Percentiles rank a stretch among this genome's conserved stretches.
Evolutionary conservation across 2,888 invertebrate species (phyloP).

Genomic region (Nomada hirtipes): DNA sequence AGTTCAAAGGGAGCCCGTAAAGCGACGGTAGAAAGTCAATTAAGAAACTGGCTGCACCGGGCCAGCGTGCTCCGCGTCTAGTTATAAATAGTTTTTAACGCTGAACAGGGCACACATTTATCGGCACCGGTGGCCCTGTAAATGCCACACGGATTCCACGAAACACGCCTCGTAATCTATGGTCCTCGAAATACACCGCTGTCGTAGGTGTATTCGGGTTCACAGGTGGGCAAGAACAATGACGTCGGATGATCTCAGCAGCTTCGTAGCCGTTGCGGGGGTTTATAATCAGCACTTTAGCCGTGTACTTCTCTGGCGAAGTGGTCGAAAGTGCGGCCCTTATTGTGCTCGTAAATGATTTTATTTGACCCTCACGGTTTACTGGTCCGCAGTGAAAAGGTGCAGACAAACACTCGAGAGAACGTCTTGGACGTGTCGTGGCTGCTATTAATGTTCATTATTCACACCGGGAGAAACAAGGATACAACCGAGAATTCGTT

Average conservation of each 20-base stretch:
- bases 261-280: conserved; percentile 70
- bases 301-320: conserved; percentile 69
- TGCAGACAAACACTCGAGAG: conserved; percentile 60
- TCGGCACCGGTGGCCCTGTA: neutral
- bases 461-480: conserved; percentile 43
- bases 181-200: neutral
- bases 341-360: conserved; percentile 77
- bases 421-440: conserved; percentile 56
- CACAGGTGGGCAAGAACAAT: conserved; percentile 72
- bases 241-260: conserved; percentile 74
- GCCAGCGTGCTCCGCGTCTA: conserved; percentile 5
- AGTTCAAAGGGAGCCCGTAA: conserved; percentile 41
- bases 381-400: conserved; percentile 54
- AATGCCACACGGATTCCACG: conserved; percentile 23
- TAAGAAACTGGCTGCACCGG: conserved; percentile 30
- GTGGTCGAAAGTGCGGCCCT: conserved; percentile 60
- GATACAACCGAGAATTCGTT: conserved; percentile 46
- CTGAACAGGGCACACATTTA: conserved; percentile 31
- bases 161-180: neutral
- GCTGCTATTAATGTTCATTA: conserved; percentile 68
- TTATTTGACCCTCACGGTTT: conserved; percentile 76
- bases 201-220: conserved; percentile 7
- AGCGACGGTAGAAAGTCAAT: conserved; percentile 48
- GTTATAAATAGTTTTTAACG: conserved; percentile 56
- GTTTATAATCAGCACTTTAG: conserved; percentile 80